Evolutionary conservation across 1,140 invertebrate genomes (phyloP), one percentile per base, ranked within the genome.

Genomic region (Pseudomyrmex cubaensis): DNA sequence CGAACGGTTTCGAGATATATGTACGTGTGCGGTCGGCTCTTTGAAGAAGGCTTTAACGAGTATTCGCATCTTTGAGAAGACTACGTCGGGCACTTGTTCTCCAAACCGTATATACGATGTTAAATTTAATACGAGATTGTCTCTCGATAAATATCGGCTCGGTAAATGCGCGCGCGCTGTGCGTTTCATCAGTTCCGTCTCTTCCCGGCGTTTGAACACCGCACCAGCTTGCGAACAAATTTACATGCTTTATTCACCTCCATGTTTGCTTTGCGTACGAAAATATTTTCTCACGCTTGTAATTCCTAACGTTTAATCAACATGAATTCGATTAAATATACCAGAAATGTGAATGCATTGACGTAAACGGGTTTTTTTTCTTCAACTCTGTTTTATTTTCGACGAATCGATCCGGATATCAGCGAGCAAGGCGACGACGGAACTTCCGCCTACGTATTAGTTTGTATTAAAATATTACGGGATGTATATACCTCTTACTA

Each of bases 231-330:
- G 25, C 4, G 8, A 69, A 35, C 56, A 8, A 50, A 80, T 59
- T 77, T 66, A 46, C 12, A 59, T 48, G 0, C 10, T 12, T 4
- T 20, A 69, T 48, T 57, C 20, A n/a, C 10, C 2, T 13, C 15
- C 25, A 17, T 3, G n/a, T 72, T 80, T 72, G 50, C 35, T 70
- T 80, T 70, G 8, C 66, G 22, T 10, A 35, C 15, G 15, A 72
- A 70, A 70, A 70, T 78, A 78, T 70, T 77, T 57, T 66, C 44
- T 48, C 35, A 69, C 35, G 44, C 54, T 72, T 72, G 22, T 35
- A 72, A 80, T 72, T 70, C 22, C 2, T 80, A 20, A 61, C n/a
- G 10, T 80, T 80, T 70, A 80, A 72, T 80, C 56, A 80, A 72
- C 12, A 70, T 20, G 15, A 13, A 35, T 15, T 20, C 1, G 12